Percentiles rank a stretch among this genome's conserved stretches.
Conservation (phyloP, 2,113 vertebrate genomes). For the Ovis aries region ARS-UI_Ramb_v3.0 NC_056072.1:15890001-15890500, state of each 20-base stretch:
- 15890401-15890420: background rate
- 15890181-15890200: background rate
- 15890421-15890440: background rate
- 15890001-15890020: background rate
- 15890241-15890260: background rate
- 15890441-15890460: background rate
- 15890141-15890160: background rate
- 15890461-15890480: background rate
- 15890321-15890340: background rate
- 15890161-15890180: background rate
- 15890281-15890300: background rate
- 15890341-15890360: background rate
- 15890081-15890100: background rate
- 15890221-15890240: background rate
- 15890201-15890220: background rate
- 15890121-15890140: background rate
- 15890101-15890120: background rate
- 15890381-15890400: background rate
- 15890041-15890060: background rate
- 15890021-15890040: background rate
- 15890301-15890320: background rate
- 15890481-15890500: background rate
- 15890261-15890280: conserved; percentile 41
- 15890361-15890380: background rate
- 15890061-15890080: background rate